Base-by-base conservation (phyloP, 2,888 invertebrate genomes). In the Trichopoda pennipes region DNA sequence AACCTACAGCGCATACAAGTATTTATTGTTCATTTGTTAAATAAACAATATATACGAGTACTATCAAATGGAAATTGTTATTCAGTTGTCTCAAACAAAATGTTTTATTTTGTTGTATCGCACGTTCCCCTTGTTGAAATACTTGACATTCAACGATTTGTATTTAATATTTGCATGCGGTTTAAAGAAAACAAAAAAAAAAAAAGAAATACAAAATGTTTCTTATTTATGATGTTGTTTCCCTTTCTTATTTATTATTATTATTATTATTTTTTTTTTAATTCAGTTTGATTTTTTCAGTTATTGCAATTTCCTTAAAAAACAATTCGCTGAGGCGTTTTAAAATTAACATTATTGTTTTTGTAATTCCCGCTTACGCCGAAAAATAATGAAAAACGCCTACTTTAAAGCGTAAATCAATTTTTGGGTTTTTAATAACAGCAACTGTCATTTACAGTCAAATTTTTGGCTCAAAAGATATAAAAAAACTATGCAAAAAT, bases 361-460 rank as follows among this genome's bases (percentile, higher is more conserved):
- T 35, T 58, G 10, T 58, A 9, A n/a, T 17, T n/a, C 2, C n/a
- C 23, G 47, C 7, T 86, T 83, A 78, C 72, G 85, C 85, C 81
- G 79, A 66, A 86, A 87, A 58, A 87, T 87, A 89, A 89, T 88
- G 87, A 88, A 89, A 88, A 89, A 89, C 88, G 89, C 88, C 88
- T 87, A 89, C 88, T 88, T 86, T 86, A 85, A 76, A 86, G 86
- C 87, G 86, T 89, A 88, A 88, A 88, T 88, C 88, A 89, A 63
- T 68, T 6, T 9, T 7, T 14, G 35, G 64, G 63, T 69, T 51
- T 72, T 68, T 64, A 69, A 74, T 63, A 81, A 73, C 63, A 38
- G 51, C 77, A 73, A 28, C 63, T 74, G 77, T 74, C 77, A 81
- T 19, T 69, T 73, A 38, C 68, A 74, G 17, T 44, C 16, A 17